phyloP scores from a whole-genome alignment of 2,797 vertebrate genomes.

The Macropus fuliginosus region DNA sequence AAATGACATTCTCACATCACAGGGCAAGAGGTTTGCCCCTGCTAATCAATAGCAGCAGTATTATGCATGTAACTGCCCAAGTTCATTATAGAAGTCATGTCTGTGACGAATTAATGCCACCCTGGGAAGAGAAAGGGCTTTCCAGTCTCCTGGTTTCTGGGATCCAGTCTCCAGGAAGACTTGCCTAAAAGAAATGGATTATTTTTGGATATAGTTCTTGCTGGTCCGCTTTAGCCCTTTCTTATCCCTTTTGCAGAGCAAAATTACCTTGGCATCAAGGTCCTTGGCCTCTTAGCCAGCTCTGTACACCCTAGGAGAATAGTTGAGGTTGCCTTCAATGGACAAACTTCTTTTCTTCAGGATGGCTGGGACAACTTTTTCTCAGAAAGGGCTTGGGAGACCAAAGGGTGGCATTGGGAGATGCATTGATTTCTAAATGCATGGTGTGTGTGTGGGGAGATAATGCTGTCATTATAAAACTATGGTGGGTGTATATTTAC shows the following conservation, averaged over 20 bases:
- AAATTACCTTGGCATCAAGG: not conserved
- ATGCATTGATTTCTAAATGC: not conserved
- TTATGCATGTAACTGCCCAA: not conserved
- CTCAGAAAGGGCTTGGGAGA: not conserved
- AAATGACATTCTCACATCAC: not conserved
- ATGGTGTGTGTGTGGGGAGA: not conserved
- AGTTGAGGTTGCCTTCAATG: not conserved
- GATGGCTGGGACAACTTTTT: not conserved
- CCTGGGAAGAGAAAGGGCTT: not conserved
- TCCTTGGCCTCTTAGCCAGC: not conserved
- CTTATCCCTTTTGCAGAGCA: not conserved
- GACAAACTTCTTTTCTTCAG: not conserved
- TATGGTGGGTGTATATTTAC: not conserved
- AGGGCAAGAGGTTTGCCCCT: not conserved
- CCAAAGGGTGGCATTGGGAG: not conserved
- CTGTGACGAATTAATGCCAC: not conserved
- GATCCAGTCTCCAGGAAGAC: not conserved
- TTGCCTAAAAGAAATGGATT: not conserved
- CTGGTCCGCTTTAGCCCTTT: not conserved
- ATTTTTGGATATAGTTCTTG: not conserved
- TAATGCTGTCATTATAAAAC: not conserved
- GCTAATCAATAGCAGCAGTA: not conserved
- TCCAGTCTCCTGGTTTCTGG: not conserved
- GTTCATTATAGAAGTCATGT: not conserved
- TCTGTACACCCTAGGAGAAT: not conserved